These are phyloP conservation scores for Allophyes oxyacanthae DNA, from an alignment of 2,888 invertebrate genomes.

Conservation along the genomic window DNA sequence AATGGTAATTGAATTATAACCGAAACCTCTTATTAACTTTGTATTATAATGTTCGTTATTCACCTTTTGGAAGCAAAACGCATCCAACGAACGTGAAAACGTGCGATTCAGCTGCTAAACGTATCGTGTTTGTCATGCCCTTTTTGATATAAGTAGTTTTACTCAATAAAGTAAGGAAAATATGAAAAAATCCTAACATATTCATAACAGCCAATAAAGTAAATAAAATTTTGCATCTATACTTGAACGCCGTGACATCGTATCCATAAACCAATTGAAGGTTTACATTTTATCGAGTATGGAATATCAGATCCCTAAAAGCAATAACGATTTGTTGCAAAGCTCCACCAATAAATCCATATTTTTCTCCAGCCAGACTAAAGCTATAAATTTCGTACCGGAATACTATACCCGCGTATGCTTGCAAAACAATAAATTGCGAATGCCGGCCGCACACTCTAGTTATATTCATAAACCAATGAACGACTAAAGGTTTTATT, in stretches of 20 bases:
- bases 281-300: slow-evolving; percentile 52
- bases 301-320: slow-evolving; percentile 59
- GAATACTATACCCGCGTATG: slow-evolving; percentile 76
- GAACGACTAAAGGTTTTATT: slow-evolving; percentile 65
- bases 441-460: slow-evolving; percentile 70
- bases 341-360: slow-evolving; percentile 76
- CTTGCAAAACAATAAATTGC: slow-evolving; percentile 82
- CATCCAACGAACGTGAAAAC: too few species aligned
- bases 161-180: too few species aligned
- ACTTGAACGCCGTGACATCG: slow-evolving; percentile 5
- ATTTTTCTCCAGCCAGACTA: slow-evolving; percentile 79
- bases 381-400: slow-evolving; percentile 78
- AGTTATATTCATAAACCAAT: slow-evolving; percentile 69
- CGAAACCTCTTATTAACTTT: too few species aligned
- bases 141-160: too few species aligned
- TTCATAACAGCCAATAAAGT: too few species aligned
- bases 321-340: slow-evolving; percentile 76
- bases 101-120: too few species aligned
- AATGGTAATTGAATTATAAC: too few species aligned
- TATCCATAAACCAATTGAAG: slow-evolving; percentile 29
- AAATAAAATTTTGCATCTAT: neutral
- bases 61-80: too few species aligned
- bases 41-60: too few species aligned
- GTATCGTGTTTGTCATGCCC: too few species aligned
- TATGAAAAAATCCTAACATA: neutral